Percentiles rank a stretch among this genome's conserved stretches.
These are phyloP conservation scores for Scaptomyza caliginosa DNA, from an alignment of 2,888 invertebrate species.

Conservation along the genomic window DNA sequence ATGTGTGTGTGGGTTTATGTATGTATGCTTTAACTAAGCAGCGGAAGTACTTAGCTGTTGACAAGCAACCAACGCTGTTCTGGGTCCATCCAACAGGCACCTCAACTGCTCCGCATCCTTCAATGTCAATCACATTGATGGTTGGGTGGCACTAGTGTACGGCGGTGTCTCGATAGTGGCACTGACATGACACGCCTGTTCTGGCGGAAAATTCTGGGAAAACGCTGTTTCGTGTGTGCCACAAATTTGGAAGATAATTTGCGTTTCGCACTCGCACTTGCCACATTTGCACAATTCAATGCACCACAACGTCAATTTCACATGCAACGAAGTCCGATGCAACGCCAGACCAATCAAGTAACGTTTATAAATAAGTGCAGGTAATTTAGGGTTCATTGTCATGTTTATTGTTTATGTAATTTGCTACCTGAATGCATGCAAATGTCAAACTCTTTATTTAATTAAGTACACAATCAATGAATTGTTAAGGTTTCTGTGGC, in stretches of 20 bases:
- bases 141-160: conserved; percentile 12
- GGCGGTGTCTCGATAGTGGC: conserved; percentile 40
- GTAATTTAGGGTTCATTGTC: conserved; percentile 56
- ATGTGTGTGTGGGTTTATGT: conserved; percentile 6
- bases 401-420: conserved; percentile 27
- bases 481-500: background rate
- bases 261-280: conserved; percentile 35
- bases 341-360: conserved; percentile 23
- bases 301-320: conserved; percentile 23
- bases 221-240: conserved; percentile 34
- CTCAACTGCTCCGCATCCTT: conserved; percentile 29
- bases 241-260: conserved; percentile 54
- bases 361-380: background rate
- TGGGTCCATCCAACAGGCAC: conserved; percentile 8
- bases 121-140: conserved; percentile 57
- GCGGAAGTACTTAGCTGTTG: conserved; percentile 53
- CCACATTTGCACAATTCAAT: conserved; percentile 24
- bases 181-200: conserved; percentile 58
- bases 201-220: conserved; percentile 65
- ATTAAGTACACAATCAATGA: conserved; percentile 4
- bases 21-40: conserved; percentile 42
- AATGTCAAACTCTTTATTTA: conserved; percentile 17
- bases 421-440: conserved; percentile 6
- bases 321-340: conserved; percentile 19
- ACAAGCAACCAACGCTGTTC: conserved; percentile 24